Base-by-base conservation (phyloP, 2,113 vertebrate species). In the Felis chaus region DNA sequence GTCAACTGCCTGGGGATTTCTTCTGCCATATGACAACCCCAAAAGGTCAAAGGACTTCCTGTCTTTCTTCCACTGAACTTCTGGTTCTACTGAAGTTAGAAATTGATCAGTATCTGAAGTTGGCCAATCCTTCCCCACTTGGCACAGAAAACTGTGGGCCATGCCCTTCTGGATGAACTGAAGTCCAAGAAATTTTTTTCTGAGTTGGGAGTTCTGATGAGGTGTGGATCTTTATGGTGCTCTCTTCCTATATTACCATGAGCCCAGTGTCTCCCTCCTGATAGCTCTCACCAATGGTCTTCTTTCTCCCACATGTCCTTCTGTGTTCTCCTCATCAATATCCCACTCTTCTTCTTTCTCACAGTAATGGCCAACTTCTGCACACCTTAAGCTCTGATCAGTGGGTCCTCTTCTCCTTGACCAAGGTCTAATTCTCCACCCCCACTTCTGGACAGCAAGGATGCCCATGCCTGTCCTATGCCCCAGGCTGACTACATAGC, bases 1-100 rank as follows among this genome's bases (percentile, higher is more conserved):
- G 29, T 94, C 94, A 97, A 95, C 39, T 65, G 80, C 79, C 55
- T 92, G 68, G 55, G 50, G 91, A 97, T 50, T 84, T 86, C 79
- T 97, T 97, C 55, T 92, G 48, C 61, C 76, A 94, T 18, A 83
- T 91, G 89, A 76, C 66, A 91, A 82, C 61, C 71, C 65, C 45
- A 10, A 86, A 79, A 89, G 31, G 48, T 25, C 31, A 63, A 78
- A 91, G 73, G n/a, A 63, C 61, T 73, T 50, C 79, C 4, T 86
- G 25, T 27, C 55, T 92, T 90, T 93, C 21, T 36, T 55, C n/a
- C 50, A 41, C 74, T 16, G 41, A 96, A 63, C 76, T 84, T 90
- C 41, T 31, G 8, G 36, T 74, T 76, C 69, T 84, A 57, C 79
- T 83, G 87, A 93, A 33, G 36, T 94, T 68, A 88, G 90, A 89